Conservation (phyloP, 2,113 vertebrate species). For the Callipepla californica region DNA sequence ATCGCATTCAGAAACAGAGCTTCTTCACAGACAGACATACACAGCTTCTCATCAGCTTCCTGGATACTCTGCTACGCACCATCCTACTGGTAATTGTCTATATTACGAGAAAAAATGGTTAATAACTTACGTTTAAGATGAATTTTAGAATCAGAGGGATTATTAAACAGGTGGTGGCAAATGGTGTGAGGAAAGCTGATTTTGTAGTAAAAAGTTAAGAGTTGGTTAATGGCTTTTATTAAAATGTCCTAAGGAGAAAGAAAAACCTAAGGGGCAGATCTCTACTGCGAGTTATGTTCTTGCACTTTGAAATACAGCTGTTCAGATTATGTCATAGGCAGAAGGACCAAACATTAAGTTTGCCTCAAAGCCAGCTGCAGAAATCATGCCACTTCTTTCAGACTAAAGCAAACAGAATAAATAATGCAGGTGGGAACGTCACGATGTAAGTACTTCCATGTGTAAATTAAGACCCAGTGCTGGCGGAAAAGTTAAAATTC, state of each 20-base stretch:
- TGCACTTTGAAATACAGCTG: background rate
- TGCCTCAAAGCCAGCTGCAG: background rate
- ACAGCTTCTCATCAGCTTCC: slow-evolving; percentile 89
- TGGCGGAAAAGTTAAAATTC: background rate
- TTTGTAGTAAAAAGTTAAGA: background rate
- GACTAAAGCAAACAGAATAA: background rate
- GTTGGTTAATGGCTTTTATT: background rate
- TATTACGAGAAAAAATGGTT: background rate
- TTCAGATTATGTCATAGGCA: background rate
- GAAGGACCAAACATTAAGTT: fast-evolving
- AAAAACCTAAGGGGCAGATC: background rate
- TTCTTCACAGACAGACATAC: slow-evolving; percentile 92
- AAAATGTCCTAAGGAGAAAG: background rate
- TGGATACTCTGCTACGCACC: slow-evolving; percentile 89
- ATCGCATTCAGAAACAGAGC: slow-evolving; percentile 90
- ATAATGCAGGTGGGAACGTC: background rate
- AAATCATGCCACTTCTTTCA: background rate
- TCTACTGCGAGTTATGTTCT: background rate
- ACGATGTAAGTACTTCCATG: background rate
- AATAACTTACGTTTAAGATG: background rate
- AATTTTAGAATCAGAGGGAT: background rate
- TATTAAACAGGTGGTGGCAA: background rate
- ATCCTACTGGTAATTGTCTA: slow-evolving; percentile 85
- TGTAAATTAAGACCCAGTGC: background rate
- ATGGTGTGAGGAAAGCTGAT: background rate